Conservation (phyloP, 53 echinoderm and acorn worm genomes). For the Crossaster papposus region DNA sequence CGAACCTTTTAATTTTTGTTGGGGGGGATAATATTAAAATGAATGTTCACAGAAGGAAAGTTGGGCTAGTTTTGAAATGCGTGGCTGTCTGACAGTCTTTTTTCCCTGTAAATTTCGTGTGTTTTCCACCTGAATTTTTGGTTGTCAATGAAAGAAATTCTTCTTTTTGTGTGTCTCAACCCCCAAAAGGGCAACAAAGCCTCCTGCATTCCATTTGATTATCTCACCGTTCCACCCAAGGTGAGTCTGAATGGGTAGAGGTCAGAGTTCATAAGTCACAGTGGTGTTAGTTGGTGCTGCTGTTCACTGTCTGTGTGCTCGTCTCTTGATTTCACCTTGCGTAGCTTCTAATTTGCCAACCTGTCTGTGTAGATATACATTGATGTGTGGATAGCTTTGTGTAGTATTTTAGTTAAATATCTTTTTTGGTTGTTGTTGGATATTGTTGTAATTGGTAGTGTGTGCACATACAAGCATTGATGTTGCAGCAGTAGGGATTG, state of each 20-base stretch:
- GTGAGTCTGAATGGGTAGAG: constrained; percentile 56
- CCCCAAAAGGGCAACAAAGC: constrained; percentile 64
- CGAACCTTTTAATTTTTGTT: too few species aligned
- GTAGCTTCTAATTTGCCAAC: constrained; percentile 22
- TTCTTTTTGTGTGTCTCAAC: constrained; percentile 32
- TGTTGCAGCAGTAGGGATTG: background rate
- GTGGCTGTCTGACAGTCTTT: too few species aligned
- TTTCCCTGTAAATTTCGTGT: too few species aligned
- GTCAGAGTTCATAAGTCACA: constrained; percentile 46
- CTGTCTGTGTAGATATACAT: background rate
- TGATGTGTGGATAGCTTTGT: background rate
- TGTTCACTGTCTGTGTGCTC: background rate
- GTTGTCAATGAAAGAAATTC: background rate
- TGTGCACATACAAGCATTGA: background rate
- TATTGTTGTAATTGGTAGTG: background rate
- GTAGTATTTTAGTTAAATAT: background rate
- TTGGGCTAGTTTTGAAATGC: too few species aligned
- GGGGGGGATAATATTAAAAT: too few species aligned
- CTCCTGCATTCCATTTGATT: constrained; percentile 78
- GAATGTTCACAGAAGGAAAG: too few species aligned
- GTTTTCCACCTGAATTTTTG: too few species aligned
- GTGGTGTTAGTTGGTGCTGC: constrained; percentile 14
- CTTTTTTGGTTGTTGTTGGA: background rate
- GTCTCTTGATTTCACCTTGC: constrained; percentile 1
- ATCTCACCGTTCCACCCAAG: constrained; percentile 75